These are phyloP conservation scores for Chaetogeoica ovagalla DNA, from an alignment of 2,888 invertebrate species.

Conservation along the genomic window DNA sequence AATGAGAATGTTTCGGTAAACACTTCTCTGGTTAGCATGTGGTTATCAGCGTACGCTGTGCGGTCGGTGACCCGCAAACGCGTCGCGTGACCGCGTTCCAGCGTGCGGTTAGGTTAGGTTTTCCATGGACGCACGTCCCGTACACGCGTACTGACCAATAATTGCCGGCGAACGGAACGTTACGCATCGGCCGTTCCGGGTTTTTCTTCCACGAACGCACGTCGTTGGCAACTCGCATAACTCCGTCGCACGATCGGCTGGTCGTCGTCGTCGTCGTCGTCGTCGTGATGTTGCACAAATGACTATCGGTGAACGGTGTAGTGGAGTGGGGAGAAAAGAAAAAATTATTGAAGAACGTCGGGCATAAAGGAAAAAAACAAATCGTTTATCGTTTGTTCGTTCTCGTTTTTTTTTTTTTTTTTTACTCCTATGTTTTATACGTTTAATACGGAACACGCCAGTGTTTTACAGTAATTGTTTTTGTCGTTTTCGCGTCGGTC, in stretches of 20 bases:
- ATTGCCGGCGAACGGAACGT: not conserved
- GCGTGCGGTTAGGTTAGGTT: too few species aligned
- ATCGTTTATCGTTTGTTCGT: constrained; percentile 5
- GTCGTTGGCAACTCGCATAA: constrained; percentile 25
- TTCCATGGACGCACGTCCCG: too few species aligned
- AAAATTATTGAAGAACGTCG: constrained; percentile 12
- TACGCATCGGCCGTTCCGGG: not conserved
- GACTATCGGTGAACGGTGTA: too few species aligned
- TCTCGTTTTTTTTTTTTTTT: not conserved
- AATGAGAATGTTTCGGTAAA: too few species aligned
- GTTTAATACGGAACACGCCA: too few species aligned
- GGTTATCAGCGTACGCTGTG: not conserved
- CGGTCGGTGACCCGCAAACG: too few species aligned
- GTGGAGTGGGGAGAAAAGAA: not conserved
- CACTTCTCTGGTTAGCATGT: too few species aligned
- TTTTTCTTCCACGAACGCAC: constrained; percentile 39
- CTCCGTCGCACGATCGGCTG: constrained; percentile 40
- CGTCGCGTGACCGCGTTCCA: too few species aligned
- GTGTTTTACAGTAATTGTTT: too few species aligned
- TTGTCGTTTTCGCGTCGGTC: too few species aligned
- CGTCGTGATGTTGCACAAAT: constrained; percentile 45
- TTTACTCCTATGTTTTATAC: not conserved
- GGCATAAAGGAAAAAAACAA: constrained; percentile 38
- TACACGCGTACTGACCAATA: not conserved
- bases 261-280: not conserved